Base-by-base conservation (phyloP, 1,140 invertebrate genomes). In the Idris sp. region DNA sequence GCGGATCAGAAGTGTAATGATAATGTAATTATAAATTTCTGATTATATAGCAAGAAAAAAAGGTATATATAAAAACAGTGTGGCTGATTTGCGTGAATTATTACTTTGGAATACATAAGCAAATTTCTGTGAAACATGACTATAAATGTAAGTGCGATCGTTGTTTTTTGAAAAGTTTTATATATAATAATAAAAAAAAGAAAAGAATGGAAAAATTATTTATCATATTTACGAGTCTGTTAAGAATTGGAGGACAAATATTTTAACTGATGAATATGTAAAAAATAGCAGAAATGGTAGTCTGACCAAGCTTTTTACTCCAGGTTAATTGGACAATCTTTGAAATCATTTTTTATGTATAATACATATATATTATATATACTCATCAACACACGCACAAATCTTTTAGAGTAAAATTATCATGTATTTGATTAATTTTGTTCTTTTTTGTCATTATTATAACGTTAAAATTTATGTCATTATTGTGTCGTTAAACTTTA, bases 141-240 rank as follows among this genome's bases (percentile, higher is more conserved):
- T 58, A 51, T 68, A 68, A 58, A n/a, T 68, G 41, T 68, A 68
- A 68, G 64, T n/a, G 51, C 44, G 53, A 68, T 68, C 64, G 64
- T 68, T 68, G 64, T 68, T 68, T 67, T 68, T 68, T 58, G 64
- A 68, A 68, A 68, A 58, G 51, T 68, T 68, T 68, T 67, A 67
- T 67, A 67, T 28, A 48, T 22, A n/a, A n/a, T n/a, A n/a, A n/a
- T n/a, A n/a, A n/a, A n/a, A n/a, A n/a, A n/a, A n/a, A n/a, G n/a
- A n/a, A 40, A 22, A 46, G 16, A 48, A n/a, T 56, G 35, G 44
- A 11, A 18, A 54, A 69, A 69, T 69, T 69, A 69, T 69, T 69
- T 69, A 69, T 69, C 65, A 48, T 51, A 59, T 69, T 44, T 67
- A 67, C 61, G 53, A 58, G 64, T 68, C 53, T 59, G 65, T 69